A percentile compares a stretch with the other conserved stretches of the same genome.
phyloP scores from a whole-genome alignment of 2,797 vertebrate genomes.

The Gorsachius magnificus region DNA sequence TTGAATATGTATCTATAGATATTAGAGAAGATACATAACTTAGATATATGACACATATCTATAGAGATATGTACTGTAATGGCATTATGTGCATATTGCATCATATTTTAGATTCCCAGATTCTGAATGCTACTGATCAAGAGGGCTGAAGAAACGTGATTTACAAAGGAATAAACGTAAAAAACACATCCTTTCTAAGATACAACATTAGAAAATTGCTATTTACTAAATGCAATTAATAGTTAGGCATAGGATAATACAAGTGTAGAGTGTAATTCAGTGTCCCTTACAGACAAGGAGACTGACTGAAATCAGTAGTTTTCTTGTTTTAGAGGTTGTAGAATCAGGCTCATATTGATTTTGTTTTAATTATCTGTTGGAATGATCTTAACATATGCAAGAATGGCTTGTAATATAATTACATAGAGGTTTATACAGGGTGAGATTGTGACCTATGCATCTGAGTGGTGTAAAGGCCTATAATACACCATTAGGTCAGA shows the following conservation, averaged over 20 bases:
- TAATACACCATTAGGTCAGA: slow-evolving; percentile 77
- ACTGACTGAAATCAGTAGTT: neutral
- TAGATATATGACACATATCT: neutral
- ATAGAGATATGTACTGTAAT: neutral
- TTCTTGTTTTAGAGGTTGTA: neutral
- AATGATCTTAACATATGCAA: slow-evolving; percentile 37
- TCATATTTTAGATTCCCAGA: slow-evolving; percentile 9
- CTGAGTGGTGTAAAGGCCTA: slow-evolving; percentile 63
- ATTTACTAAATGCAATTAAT: slow-evolving; percentile 22
- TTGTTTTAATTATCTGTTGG: slow-evolving; percentile 37
- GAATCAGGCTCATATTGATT: neutral
- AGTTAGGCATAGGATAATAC: slow-evolving; percentile 23
- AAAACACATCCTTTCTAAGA: neutral
- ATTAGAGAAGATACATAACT: neutral
- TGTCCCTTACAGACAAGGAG: neutral
- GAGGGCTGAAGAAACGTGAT: neutral
- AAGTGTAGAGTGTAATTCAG: neutral
- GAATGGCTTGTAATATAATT: slow-evolving; percentile 42
- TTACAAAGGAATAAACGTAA: neutral
- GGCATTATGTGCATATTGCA: neutral
- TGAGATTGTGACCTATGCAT: slow-evolving; percentile 15
- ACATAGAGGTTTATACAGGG: neutral
- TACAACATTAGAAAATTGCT: neutral
- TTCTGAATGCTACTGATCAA: slow-evolving; percentile 27
- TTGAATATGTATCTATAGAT: neutral